Percentiles rank a stretch among this genome's conserved stretches.
Evolutionary conservation across 2,797 vertebrate genomes (phyloP).

Genomic region (Eremophila alpestris): DNA sequence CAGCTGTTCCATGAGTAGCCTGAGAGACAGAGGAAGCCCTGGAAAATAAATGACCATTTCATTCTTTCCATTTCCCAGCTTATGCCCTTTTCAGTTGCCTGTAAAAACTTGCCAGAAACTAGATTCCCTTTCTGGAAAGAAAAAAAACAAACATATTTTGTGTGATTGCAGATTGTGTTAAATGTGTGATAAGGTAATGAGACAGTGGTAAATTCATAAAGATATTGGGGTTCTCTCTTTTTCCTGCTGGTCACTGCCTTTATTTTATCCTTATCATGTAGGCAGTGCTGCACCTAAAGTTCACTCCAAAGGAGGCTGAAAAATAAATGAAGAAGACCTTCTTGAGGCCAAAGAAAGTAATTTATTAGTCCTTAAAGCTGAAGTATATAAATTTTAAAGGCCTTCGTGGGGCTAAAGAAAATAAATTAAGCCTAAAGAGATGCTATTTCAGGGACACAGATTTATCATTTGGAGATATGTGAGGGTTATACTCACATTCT

Average conservation of each 20-base stretch:
- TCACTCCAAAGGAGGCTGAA: conserved; percentile 52
- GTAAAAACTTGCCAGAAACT: not conserved
- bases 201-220: not conserved
- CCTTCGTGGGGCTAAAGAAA: conserved; percentile 65
- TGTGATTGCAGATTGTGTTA: not conserved
- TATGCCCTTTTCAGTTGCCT: not conserved
- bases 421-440: conserved; percentile 77
- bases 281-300: not conserved
- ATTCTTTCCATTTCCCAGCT: not conserved
- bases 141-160: not conserved
- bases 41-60: not conserved
- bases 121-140: not conserved
- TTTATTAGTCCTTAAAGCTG: conserved; percentile 68
- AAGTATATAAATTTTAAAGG: conserved; percentile 67
- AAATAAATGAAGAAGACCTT: conserved; percentile 76
- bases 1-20: not conserved
- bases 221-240: not conserved
- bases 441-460: conserved; percentile 73
- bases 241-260: not conserved
- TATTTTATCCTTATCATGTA: not conserved
- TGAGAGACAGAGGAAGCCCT: not conserved
- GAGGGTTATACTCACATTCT: conserved; percentile 29
- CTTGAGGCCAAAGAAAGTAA: conserved; percentile 66
- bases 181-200: not conserved
- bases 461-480: conserved; percentile 67